A percentile compares a stretch with the other conserved stretches of the same genome.
phyloP scores from a whole-genome alignment of 2,797 vertebrate species.

The Novumbra hubbsi region DNA sequence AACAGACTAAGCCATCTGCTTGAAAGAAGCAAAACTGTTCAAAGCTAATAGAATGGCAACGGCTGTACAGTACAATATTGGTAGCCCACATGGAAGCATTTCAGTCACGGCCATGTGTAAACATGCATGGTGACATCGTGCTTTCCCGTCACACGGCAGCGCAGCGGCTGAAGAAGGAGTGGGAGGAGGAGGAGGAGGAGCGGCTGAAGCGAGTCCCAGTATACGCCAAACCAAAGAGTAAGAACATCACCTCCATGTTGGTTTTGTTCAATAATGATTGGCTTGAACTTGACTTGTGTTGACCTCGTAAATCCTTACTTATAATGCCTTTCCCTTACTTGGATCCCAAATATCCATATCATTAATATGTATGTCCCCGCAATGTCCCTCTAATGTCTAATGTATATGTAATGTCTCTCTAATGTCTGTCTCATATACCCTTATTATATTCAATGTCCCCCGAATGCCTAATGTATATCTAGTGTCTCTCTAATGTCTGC shows the following conservation, averaged over 20 bases:
- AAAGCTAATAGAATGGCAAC: background rate
- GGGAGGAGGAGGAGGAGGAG: constrained; percentile 78
- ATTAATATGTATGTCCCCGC: too few relatives aligned
- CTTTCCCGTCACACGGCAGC: constrained; percentile 56
- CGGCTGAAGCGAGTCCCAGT: constrained; percentile 56
- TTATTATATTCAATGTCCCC: too few relatives aligned
- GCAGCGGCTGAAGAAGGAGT: constrained; percentile 73
- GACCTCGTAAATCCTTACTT: background rate
- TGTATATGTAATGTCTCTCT: too few relatives aligned
- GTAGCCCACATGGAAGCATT: constrained; percentile 42
- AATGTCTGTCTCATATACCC: too few relatives aligned
- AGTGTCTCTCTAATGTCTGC: too few relatives aligned
- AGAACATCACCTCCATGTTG: constrained; percentile 13
- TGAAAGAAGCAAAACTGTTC: background rate
- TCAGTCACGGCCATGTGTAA: constrained; percentile 20
- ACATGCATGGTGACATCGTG: constrained; percentile 34
- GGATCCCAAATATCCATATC: too few relatives aligned
- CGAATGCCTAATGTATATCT: too few relatives aligned
- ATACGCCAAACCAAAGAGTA: constrained; percentile 71
- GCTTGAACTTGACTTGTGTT: background rate
- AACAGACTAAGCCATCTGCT: background rate
- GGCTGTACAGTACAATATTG: background rate
- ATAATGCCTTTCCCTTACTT: background rate
- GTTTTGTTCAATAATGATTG: background rate
- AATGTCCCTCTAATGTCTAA: too few relatives aligned